A percentile compares a stretch with the other conserved stretches of the same genome.
These are phyloP conservation scores for Drosophila repleta DNA, from an alignment of 1,140 invertebrate genomes.

Conservation along the genomic window DNA sequence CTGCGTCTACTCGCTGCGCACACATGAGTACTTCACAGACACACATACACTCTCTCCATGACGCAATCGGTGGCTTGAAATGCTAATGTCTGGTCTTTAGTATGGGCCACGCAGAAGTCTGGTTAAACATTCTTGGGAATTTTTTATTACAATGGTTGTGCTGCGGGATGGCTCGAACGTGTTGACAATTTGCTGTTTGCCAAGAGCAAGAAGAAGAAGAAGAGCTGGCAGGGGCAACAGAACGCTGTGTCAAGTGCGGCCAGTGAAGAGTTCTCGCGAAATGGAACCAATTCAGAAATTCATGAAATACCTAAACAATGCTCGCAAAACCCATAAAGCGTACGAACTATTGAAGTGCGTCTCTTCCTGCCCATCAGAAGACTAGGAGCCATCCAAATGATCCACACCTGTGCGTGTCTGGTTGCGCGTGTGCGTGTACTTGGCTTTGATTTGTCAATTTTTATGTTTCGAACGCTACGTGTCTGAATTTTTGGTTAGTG, in stretches of 20 bases:
- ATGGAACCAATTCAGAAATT: slow-evolving; percentile 39
- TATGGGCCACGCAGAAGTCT: slow-evolving; percentile 46
- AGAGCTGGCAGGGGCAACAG: neutral
- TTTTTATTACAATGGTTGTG: slow-evolving; percentile 45
- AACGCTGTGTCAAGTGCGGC: slow-evolving; percentile 26
- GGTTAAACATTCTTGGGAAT: slow-evolving; percentile 45
- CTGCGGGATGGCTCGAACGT: slow-evolving; percentile 27
- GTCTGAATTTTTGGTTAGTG: slow-evolving; percentile 38
- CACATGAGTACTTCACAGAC: slow-evolving; percentile 9
- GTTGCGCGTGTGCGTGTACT: slow-evolving; percentile 6
- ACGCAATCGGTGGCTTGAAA: slow-evolving; percentile 35
- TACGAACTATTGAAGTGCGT: slow-evolving; percentile 17
- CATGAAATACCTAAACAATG: slow-evolving; percentile 26
- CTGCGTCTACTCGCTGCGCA: neutral
- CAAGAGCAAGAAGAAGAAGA: slow-evolving; percentile 1
- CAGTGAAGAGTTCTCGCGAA: slow-evolving; percentile 41
- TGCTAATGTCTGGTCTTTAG: slow-evolving; percentile 48
- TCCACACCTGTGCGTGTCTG: slow-evolving; percentile 18
- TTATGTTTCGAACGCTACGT: slow-evolving; percentile 50
- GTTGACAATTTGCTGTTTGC: slow-evolving; percentile 32
- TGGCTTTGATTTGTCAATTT: slow-evolving; percentile 49
- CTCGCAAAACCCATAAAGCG: slow-evolving; percentile 46
- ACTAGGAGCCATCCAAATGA: neutral
- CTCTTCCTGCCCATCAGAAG: neutral
- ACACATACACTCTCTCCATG: slow-evolving; percentile 11